Conservation (phyloP, 2,888 invertebrate genomes). For the Andrena trimmerana region DNA sequence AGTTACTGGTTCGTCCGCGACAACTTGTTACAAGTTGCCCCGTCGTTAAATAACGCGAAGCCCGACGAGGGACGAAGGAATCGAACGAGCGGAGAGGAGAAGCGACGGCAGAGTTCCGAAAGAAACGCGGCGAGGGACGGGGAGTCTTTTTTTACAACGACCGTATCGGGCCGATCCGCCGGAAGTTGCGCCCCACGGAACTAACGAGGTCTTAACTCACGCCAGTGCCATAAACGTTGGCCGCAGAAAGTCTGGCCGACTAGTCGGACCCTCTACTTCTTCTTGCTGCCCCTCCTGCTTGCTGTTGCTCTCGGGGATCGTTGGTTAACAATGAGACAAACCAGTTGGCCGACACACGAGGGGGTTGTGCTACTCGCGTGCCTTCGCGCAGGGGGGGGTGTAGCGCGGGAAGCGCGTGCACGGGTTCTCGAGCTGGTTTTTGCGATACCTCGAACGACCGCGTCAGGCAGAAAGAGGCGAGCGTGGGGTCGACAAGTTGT, state of each 20-base stretch:
- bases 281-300: slow-evolving; percentile 41
- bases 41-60: slow-evolving; percentile 42
- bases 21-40: slow-evolving; percentile 45
- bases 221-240: slow-evolving; percentile 82
- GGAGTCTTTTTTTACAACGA: slow-evolving; percentile 26
- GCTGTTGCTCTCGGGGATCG: slow-evolving; percentile 72
- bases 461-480: slow-evolving; percentile 45
- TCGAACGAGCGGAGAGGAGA: neutral
- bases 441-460: slow-evolving; percentile 45
- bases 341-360: slow-evolving; percentile 59
- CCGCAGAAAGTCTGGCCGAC: slow-evolving; percentile 75
- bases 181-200: slow-evolving; percentile 49
- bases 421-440: slow-evolving; percentile 41
- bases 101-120: neutral
- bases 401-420: neutral
- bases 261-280: slow-evolving; percentile 63
- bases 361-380: slow-evolving; percentile 5
- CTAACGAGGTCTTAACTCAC: slow-evolving; percentile 82
- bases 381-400: neutral
- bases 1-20: slow-evolving; percentile 29
- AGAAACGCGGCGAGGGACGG: neutral
- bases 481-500: slow-evolving; percentile 43
- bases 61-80: slow-evolving; percentile 1
- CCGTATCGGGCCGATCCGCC: slow-evolving; percentile 40
- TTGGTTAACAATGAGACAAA: slow-evolving; percentile 82